Conservation (phyloP, 2,888 invertebrate genomes). For the Lasioglossum zephyrum region DNA sequence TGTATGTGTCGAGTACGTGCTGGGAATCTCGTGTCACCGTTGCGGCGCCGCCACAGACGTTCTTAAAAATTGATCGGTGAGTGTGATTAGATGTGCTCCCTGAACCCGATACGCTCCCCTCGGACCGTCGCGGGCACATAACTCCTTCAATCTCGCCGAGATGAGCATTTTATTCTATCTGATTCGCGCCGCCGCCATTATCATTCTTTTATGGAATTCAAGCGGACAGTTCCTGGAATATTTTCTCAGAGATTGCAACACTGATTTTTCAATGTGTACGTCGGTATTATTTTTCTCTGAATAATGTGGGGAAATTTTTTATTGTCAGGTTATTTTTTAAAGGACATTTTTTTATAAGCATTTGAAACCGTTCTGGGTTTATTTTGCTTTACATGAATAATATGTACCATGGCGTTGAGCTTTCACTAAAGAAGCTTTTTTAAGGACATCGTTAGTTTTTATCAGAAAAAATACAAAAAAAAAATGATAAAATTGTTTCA, state of each 20-base stretch:
- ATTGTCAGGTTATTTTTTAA: no score
- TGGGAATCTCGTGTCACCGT: conserved; percentile 13
- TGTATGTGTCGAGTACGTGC: conserved; percentile 36
- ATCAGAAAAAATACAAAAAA: no score
- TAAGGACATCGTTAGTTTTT: no score
- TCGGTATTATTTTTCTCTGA: not conserved
- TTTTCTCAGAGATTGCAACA: not conserved
- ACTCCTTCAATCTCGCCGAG: not conserved
- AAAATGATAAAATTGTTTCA: no score
- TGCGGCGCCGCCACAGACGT: not conserved
- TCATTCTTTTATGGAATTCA: not conserved
- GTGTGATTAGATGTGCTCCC: conserved; percentile 37
- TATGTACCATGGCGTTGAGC: no score
- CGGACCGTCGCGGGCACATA: not conserved
- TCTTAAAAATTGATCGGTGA: conserved; percentile 44
- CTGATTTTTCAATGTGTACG: no score
- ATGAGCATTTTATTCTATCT: not conserved
- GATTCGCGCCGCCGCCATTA: not conserved
- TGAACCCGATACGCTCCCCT: not conserved
- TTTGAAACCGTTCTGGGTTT: no score
- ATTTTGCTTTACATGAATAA: no score
- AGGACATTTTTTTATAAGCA: no score
- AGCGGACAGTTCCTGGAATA: not conserved
- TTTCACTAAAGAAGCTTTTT: no score
- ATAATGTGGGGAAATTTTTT: not conserved